Conservation (phyloP, 2,113 vertebrate species). For the Vidua chalybeata region DNA sequence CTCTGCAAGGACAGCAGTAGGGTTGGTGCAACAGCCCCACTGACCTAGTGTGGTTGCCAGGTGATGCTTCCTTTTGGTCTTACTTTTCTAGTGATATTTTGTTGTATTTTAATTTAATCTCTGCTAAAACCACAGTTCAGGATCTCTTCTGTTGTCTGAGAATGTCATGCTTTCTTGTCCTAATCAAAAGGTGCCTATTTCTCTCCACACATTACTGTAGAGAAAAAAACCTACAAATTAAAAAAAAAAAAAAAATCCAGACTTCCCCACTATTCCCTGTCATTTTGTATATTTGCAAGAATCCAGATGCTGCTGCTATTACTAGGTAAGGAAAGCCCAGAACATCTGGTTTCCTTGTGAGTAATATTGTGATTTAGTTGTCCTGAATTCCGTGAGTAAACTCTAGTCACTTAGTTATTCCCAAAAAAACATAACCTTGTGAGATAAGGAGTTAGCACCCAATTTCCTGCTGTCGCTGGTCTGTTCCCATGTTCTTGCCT, state of each 20-base stretch:
- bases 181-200: neutral
- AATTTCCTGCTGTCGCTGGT: neutral
- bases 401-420: neutral
- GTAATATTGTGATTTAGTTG: neutral
- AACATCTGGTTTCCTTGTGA: neutral
- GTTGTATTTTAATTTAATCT: neutral
- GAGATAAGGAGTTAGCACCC: neutral
- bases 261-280: neutral
- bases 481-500: neutral
- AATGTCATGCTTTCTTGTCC: neutral
- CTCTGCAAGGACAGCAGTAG: neutral
- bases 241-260: neutral
- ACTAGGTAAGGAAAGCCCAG: neutral
- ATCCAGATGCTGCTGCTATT: slow-evolving; percentile 6
- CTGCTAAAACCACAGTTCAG: neutral
- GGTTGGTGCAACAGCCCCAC: neutral
- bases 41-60: neutral
- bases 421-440: neutral
- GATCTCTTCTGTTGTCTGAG: neutral
- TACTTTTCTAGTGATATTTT: neutral
- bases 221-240: neutral
- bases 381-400: neutral
- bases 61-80: neutral
- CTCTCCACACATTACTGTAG: neutral
- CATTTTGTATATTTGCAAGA: neutral